phyloP scores from a whole-genome alignment of 1,140 invertebrate species.

The Platyura marginata region DNA sequence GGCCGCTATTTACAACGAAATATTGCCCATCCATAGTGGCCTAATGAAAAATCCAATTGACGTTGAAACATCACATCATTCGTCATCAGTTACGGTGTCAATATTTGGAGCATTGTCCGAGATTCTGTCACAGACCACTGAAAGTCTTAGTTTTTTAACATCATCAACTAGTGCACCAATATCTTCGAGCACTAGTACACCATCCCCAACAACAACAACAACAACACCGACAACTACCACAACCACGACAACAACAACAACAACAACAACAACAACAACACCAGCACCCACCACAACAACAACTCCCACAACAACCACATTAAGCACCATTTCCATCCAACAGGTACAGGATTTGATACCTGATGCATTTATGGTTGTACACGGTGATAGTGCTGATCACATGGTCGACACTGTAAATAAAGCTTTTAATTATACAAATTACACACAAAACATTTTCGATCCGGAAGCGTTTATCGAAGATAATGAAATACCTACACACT shows the following conservation, averaged over 20 bases:
- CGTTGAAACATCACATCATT: constrained; percentile 29
- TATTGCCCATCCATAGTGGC: constrained; percentile 3
- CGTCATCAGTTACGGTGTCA: constrained; percentile 30
- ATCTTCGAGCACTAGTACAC: not conserved
- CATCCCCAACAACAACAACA: constrained; percentile 2
- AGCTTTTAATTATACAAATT: too few species aligned
- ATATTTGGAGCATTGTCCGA: constrained; percentile 34
- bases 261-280: constrained; percentile 1
- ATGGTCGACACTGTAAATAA: too few species aligned
- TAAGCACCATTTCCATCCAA: not conserved
- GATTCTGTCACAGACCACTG: constrained; percentile 18
- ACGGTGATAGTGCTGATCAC: too few species aligned
- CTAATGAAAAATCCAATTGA: constrained; percentile 15
- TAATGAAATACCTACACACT: not conserved
- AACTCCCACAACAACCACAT: not conserved
- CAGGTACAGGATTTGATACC: not conserved
- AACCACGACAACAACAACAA: constrained; percentile 2
- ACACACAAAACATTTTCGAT: too few species aligned
- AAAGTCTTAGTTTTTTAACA: constrained; percentile 3
- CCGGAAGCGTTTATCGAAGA: too few species aligned
- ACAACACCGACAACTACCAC: constrained; percentile 1
- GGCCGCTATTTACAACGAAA: constrained; percentile 4
- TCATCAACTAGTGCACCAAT: constrained; percentile 1
- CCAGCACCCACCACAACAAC: constrained; percentile 1
- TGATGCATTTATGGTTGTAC: too few species aligned